Evolutionary conservation across 2,113 vertebrate species (phyloP).

Genomic region (Sardina pilchardus): DNA sequence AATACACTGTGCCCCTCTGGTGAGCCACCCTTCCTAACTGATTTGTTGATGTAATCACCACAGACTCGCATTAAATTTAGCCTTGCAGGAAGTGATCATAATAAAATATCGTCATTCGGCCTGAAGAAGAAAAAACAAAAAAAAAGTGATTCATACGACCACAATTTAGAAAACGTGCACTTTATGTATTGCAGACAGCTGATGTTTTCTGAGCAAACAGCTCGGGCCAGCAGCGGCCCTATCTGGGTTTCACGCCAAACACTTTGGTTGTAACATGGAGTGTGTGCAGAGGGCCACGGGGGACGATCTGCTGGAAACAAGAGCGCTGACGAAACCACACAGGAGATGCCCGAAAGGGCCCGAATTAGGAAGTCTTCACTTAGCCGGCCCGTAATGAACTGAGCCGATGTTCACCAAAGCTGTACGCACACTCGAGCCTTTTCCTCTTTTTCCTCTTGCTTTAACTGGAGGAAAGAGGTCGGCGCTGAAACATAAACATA

Average conservation of each 20-base stretch:
- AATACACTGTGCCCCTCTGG: constrained; percentile 60
- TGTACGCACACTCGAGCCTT: constrained; percentile 28
- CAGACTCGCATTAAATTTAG: constrained; percentile 65
- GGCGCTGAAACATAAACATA: constrained; percentile 71
- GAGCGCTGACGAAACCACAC: constrained; percentile 42
- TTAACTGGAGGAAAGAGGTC: constrained; percentile 60
- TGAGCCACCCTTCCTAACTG: constrained; percentile 47
- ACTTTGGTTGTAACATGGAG: constrained; percentile 46
- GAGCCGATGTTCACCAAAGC: constrained; percentile 63
- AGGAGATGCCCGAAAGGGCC: constrained; percentile 46
- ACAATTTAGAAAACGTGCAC: constrained; percentile 50
- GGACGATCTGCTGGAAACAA: constrained; percentile 17
- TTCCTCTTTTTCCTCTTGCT: constrained; percentile 53
- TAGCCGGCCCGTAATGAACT: constrained; percentile 64
- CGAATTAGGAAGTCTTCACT: constrained; percentile 70
- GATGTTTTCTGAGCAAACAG: constrained; percentile 53
- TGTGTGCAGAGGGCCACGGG: constrained; percentile 34
- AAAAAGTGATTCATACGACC: constrained; percentile 51
- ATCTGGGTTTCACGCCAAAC: constrained; percentile 46
- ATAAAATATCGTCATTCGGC: constrained; percentile 46
- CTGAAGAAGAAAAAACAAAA: constrained; percentile 42
- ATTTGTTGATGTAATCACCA: constrained; percentile 19
- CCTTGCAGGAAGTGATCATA: constrained; percentile 59
- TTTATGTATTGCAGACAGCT: constrained; percentile 29
- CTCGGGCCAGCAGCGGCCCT: constrained; percentile 26